Percentiles rank a stretch among this genome's conserved stretches.
These are phyloP conservation scores for Globicephala melas DNA, from an alignment of 2,113 vertebrate genomes.

Conservation along the genomic window DNA sequence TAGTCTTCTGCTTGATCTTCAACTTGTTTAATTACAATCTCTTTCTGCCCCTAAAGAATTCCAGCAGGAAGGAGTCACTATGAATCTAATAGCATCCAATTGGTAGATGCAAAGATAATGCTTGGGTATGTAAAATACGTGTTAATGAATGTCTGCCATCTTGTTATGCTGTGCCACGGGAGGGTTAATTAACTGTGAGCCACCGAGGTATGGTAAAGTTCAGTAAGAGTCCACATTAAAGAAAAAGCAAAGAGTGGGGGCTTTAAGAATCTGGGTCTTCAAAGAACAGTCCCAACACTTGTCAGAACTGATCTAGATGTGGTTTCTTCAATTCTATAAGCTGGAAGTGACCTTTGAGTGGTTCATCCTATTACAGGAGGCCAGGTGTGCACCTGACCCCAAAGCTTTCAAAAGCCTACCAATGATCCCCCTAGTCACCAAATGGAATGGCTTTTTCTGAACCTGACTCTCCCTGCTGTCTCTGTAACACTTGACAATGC, in stretches of 20 bases:
- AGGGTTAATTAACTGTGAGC: slow-evolving; percentile 37
- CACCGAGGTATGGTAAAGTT: neutral
- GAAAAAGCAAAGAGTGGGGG: neutral
- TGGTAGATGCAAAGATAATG: neutral
- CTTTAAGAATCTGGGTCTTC: slow-evolving; percentile 26
- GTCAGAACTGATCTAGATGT: neutral
- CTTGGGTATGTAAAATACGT: neutral
- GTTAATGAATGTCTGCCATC: neutral
- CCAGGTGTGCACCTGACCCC: neutral
- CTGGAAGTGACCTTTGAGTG: neutral
- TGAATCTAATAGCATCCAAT: neutral
- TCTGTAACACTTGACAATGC: neutral
- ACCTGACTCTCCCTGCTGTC: neutral
- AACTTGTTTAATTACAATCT: slow-evolving; percentile 42
- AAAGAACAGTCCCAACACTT: slow-evolving; percentile 18
- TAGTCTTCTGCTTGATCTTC: neutral
- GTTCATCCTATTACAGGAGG: neutral
- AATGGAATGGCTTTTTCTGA: neutral
- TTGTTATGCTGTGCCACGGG: neutral
- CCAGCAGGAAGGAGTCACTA: slow-evolving; percentile 48
- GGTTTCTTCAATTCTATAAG: neutral
- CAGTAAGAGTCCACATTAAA: neutral
- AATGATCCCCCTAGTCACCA: neutral
- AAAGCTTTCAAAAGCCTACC: neutral
- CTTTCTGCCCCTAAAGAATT: slow-evolving; percentile 26